These are phyloP conservation scores for Polydrusus tereticollis DNA, from an alignment of 2,888 invertebrate genomes.

Conservation along the genomic window DNA sequence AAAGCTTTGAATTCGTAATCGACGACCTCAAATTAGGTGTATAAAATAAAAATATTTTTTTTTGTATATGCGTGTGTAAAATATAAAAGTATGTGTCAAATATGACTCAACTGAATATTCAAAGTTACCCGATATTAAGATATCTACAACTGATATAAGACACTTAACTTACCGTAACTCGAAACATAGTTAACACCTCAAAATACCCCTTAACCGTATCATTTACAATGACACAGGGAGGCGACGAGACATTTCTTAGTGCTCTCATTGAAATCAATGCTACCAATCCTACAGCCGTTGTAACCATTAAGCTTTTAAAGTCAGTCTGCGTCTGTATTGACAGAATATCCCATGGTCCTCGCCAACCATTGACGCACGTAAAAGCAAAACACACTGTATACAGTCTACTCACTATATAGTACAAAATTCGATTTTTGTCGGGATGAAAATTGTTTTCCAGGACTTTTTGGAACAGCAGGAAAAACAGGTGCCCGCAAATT, in stretches of 20 bases:
- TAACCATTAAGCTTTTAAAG: conserved; percentile 71
- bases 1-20: too few species aligned
- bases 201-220: conserved; percentile 86
- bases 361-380: conserved; percentile 89
- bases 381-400: conserved; percentile 84
- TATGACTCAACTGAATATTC: too few species aligned
- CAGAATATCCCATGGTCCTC: conserved; percentile 85
- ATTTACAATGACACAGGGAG: conserved; percentile 83
- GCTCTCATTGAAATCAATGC: conserved; percentile 79
- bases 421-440: conserved; percentile 76
- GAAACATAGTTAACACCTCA: conserved; percentile 87
- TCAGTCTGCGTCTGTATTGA: conserved; percentile 78
- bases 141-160: background rate
- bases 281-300: conserved; percentile 76
- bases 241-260: conserved; percentile 84
- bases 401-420: conserved; percentile 77
- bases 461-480: conserved; percentile 77
- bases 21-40: too few species aligned
- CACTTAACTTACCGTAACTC: conserved; percentile 77
- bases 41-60: too few species aligned
- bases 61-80: too few species aligned
- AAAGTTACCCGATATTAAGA: background rate
- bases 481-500: conserved; percentile 76
- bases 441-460: conserved; percentile 75
- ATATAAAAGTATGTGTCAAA: too few species aligned